Conservation (phyloP, 2,888 invertebrate species). For the Acrocyrtus sp. region DNA sequence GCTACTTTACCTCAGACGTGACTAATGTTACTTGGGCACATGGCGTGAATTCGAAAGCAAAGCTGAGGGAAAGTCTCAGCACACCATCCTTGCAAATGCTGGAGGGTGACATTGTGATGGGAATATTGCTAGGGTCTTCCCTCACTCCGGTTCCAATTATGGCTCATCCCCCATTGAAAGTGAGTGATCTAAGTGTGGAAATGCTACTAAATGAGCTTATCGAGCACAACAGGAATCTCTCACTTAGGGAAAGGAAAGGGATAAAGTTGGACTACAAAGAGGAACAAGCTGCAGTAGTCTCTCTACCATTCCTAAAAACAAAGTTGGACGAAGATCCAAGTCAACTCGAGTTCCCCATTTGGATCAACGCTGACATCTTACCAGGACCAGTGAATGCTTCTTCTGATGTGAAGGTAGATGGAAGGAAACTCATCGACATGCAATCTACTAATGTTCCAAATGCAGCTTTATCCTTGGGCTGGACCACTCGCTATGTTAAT, state of each 20-base stretch:
- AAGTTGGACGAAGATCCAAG: slow-evolving; percentile 64
- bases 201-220: slow-evolving; percentile 76
- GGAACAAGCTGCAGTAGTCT: slow-evolving; percentile 73
- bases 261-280: slow-evolving; percentile 90
- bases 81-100: slow-evolving; percentile 75
- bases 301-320: slow-evolving; percentile 64
- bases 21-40: slow-evolving; percentile 85
- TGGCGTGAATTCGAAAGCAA: slow-evolving; percentile 79
- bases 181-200: slow-evolving; percentile 81
- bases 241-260: slow-evolving; percentile 71
- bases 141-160: slow-evolving; percentile 76
- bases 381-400: slow-evolving; percentile 76
- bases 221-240: slow-evolving; percentile 61
- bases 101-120: slow-evolving; percentile 85
- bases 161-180: slow-evolving; percentile 82
- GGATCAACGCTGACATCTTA: slow-evolving; percentile 90
- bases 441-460: slow-evolving; percentile 72
- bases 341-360: slow-evolving; percentile 76
- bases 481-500: slow-evolving; percentile 75
- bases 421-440: slow-evolving; percentile 73
- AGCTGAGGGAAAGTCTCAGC: slow-evolving; percentile 72
- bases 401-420: slow-evolving; percentile 70
- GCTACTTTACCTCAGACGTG: slow-evolving; percentile 69
- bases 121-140: slow-evolving; percentile 64
- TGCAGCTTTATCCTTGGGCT: slow-evolving; percentile 81